These are phyloP conservation scores for Ichneumoninae sp. DNA, from an alignment of 2,888 invertebrate genomes.

Conservation along the genomic window DNA sequence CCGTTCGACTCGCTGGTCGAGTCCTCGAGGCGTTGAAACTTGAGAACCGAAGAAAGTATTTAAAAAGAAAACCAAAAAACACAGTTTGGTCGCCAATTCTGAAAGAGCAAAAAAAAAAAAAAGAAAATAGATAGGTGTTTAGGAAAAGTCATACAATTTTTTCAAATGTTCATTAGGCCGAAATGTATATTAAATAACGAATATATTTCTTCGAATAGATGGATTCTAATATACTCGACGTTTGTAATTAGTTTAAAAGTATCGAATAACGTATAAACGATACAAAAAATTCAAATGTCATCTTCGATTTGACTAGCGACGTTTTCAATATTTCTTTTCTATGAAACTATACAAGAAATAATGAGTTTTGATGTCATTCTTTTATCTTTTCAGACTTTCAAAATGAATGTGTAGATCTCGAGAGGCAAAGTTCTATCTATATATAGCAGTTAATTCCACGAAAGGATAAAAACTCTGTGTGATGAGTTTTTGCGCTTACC, in stretches of 20 bases:
- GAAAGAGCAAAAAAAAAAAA: slow-evolving; percentile 46
- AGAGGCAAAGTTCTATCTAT: not conserved
- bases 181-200: slow-evolving; percentile 63
- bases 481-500: slow-evolving; percentile 68
- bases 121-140: slow-evolving; percentile 75
- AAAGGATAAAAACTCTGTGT: slow-evolving; percentile 50
- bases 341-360: not conserved
- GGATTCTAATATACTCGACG: slow-evolving; percentile 54
- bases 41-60: slow-evolving; percentile 60
- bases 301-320: slow-evolving; percentile 5
- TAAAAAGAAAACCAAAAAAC: slow-evolving; percentile 49
- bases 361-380: not conserved
- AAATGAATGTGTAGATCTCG: not conserved
- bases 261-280: slow-evolving; percentile 9
- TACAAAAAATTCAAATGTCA: not conserved
- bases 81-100: slow-evolving; percentile 61
- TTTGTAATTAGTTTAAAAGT: slow-evolving; percentile 32
- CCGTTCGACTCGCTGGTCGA: slow-evolving; percentile 80
- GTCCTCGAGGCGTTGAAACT: slow-evolving; percentile 61
- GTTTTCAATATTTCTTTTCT: not conserved
- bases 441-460: not conserved
- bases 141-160: slow-evolving; percentile 79
- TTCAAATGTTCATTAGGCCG: slow-evolving; percentile 76
- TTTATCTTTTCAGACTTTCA: not conserved
- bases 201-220: slow-evolving; percentile 62